Conservation (phyloP, 2,797 vertebrate species). For the Rhadinocentrus ornatus region DNA sequence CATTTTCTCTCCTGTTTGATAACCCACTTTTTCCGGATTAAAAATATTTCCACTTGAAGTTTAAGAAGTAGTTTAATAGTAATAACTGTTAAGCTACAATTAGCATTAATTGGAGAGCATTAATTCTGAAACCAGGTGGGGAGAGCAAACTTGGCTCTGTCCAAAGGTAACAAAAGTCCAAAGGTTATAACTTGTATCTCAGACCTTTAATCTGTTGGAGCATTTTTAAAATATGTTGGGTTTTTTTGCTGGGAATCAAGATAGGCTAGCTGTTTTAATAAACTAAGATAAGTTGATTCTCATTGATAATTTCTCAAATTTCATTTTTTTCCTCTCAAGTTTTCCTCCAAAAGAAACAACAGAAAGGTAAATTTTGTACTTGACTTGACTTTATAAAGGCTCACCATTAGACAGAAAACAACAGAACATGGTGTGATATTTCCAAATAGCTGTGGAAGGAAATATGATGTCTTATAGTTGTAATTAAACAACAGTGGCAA, state of each 20-base stretch:
- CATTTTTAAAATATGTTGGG: not conserved
- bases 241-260: too few relatives aligned
- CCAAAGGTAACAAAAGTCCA: not conserved
- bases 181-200: not conserved
- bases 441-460: not conserved
- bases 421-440: not conserved
- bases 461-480: not conserved
- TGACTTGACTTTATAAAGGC: too few relatives aligned
- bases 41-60: not conserved
- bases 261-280: not conserved
- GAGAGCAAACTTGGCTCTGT: not conserved
- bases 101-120: not conserved
- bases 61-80: too few relatives aligned
- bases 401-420: too few relatives aligned
- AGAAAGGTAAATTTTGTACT: too few relatives aligned
- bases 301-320: not conserved
- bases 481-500: constrained; percentile 24
- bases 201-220: not conserved
- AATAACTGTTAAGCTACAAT: too few relatives aligned
- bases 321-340: not conserved
- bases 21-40: not conserved
- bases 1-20: constrained; percentile 5
- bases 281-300: not conserved
- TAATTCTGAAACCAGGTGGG: not conserved
- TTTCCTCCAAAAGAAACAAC: not conserved